Evolutionary conservation across 2,797 vertebrate species (phyloP).

Genomic region (Dendrocincla tyrannina): DNA sequence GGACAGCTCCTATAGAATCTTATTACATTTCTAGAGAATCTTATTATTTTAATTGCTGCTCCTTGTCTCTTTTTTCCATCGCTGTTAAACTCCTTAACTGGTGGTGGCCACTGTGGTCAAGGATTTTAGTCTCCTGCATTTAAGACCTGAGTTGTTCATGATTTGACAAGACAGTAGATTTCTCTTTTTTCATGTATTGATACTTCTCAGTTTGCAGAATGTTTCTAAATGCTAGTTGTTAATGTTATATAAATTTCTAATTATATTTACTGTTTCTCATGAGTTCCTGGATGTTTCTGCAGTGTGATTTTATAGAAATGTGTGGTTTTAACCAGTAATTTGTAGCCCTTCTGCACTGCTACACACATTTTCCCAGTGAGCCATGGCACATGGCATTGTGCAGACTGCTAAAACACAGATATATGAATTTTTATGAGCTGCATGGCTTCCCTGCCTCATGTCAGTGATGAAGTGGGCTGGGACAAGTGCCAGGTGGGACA

Average conservation of each 20-base stretch:
- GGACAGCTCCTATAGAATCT: neutral
- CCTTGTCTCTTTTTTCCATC: neutral
- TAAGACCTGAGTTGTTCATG: neutral
- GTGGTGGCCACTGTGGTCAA: neutral
- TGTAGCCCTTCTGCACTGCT: neutral
- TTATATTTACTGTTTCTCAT: neutral
- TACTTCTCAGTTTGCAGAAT: neutral
- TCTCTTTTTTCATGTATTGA: neutral
- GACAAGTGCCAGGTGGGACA: neutral
- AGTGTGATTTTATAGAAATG: neutral
- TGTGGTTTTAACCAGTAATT: neutral
- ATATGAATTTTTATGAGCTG: neutral
- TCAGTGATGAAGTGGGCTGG: neutral
- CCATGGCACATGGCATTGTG: neutral
- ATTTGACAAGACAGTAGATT: neutral
- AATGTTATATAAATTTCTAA: neutral
- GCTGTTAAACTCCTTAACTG: neutral
- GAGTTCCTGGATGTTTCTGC: neutral
- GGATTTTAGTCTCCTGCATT: neutral
- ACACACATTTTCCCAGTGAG: neutral
- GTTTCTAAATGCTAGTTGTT: neutral
- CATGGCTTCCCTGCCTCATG: neutral
- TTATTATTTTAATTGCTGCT: neutral
- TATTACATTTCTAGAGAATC: neutral
- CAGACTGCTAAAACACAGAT: neutral